Evolutionary conservation across 2,797 vertebrate genomes (phyloP), one percentile per base, ranked within the genome.

Genomic region (Sitta carolinensis): DNA sequence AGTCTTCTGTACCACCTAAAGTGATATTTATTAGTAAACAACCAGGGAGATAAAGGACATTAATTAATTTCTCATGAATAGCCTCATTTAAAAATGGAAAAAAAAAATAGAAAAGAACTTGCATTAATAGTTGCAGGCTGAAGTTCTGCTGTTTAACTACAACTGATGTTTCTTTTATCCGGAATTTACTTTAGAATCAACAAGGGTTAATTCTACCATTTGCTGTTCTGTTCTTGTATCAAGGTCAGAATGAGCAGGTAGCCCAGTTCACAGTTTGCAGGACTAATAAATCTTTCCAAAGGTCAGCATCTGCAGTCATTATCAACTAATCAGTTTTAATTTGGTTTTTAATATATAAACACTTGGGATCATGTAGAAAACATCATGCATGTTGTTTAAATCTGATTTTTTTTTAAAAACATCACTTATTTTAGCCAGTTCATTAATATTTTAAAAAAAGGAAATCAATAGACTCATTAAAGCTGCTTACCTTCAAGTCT

Each of bases 251-350:
- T 88, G 95, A 87, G 87, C 90, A 92, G 91, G 92, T 94, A 86
- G 94, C 96, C 89, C 80, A 89, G 90, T 91, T 92, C 78, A 91
- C 95, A 96, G 89, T 94, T 95, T 97, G 96, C 68, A 91, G 85
- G 87, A 89, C 92, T 97, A 94, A 97, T 93, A 93, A 96, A 95
- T 96, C 95, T 97, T 96, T 92, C 81, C 91, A 96, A 90, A 97
- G 97, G 93, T 97, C 95, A 96, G 89, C 94, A 94, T 95, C 91
- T 95, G 95, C 87, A 95, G 84, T 96, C 90, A 96, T 93, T 96
- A 95, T 95, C 92, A 94, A 93, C 87, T 95, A 96, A 97, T 94
- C 94, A 97, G 91, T 95, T 97, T 93, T 92, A 96, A 96, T 97
- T 97, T 94, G 83, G 38, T 76, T 97, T 97, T 97, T 96, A 97